These are phyloP conservation scores for Drosophila yakuba DNA, from an alignment of 1,140 invertebrate genomes.

Conservation along the genomic window DNA sequence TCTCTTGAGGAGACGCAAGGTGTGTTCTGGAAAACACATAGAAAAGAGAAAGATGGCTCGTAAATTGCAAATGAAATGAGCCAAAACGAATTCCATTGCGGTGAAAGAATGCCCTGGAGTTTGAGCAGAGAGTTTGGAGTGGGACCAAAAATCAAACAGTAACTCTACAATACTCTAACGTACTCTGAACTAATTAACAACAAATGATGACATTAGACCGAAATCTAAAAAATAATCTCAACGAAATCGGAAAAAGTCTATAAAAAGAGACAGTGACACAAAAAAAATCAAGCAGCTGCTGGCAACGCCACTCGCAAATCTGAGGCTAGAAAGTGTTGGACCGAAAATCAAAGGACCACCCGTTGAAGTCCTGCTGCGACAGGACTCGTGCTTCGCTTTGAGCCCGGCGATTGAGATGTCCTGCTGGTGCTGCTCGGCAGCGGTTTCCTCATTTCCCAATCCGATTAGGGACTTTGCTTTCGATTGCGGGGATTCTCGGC, in stretches of 20 bases:
- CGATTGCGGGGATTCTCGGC: slow-evolving; percentile 26
- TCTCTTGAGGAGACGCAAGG: slow-evolving; percentile 62
- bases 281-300: slow-evolving; percentile 56
- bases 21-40: slow-evolving; percentile 43
- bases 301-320: slow-evolving; percentile 55
- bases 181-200: slow-evolving; percentile 75
- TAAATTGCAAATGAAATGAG: slow-evolving; percentile 84
- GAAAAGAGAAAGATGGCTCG: slow-evolving; percentile 48
- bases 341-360: slow-evolving; percentile 58
- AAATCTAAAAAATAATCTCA: slow-evolving; percentile 24
- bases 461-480: slow-evolving; percentile 71
- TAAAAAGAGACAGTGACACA: slow-evolving; percentile 19
- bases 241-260: slow-evolving; percentile 22
- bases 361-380: slow-evolving; percentile 70
- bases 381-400: slow-evolving; percentile 70
- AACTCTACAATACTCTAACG: slow-evolving; percentile 42
- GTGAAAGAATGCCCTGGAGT: slow-evolving; percentile 16
- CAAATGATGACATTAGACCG: slow-evolving; percentile 66
- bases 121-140: slow-evolving; percentile 16
- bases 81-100: slow-evolving; percentile 71
- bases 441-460: slow-evolving; percentile 49
- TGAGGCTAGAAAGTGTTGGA: slow-evolving; percentile 69
- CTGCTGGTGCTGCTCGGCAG: slow-evolving; percentile 64
- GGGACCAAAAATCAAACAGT: slow-evolving; percentile 11
- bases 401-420: slow-evolving; percentile 73